Percentiles rank a stretch among this genome's conserved stretches.
phyloP scores from a whole-genome alignment of 2,113 vertebrate genomes.

The Etia nguti region DNA sequence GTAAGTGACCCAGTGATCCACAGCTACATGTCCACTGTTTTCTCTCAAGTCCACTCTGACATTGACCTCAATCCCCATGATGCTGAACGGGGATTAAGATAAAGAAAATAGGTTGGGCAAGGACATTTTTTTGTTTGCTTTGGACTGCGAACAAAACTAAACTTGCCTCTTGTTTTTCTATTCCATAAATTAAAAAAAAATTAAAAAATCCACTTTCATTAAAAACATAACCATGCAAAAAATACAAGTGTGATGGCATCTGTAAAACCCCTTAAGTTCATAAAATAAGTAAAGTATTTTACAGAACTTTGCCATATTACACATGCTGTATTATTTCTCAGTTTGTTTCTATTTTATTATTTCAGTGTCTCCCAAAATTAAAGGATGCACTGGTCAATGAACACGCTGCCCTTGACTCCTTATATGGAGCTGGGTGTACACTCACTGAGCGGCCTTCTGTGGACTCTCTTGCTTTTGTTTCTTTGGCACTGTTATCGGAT shows the following conservation, averaged over 20 bases:
- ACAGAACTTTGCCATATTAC: not conserved
- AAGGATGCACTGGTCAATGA: slow-evolving; percentile 73
- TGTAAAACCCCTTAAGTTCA: not conserved
- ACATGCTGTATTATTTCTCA: not conserved
- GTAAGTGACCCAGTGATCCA: not conserved
- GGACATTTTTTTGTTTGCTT: not conserved
- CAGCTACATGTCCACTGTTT: not conserved
- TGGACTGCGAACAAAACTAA: not conserved
- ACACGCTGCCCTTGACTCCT: slow-evolving; percentile 65
- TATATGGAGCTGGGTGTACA: slow-evolving; percentile 69
- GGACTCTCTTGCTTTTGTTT: slow-evolving; percentile 80
- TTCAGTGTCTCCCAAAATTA: not conserved
- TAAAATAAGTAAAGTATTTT: not conserved
- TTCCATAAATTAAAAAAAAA: not conserved
- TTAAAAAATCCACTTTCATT: not conserved
- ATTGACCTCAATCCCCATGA: not conserved
- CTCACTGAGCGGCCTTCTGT: slow-evolving; percentile 78
- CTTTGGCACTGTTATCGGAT: slow-evolving; percentile 87
- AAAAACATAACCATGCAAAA: not conserved
- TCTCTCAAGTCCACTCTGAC: not conserved
- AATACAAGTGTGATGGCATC: not conserved
- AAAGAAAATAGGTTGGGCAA: not conserved
- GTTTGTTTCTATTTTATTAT: slow-evolving; percentile 13
- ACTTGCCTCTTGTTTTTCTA: not conserved
- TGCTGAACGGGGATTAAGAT: not conserved